Conservation (phyloP, 2,888 invertebrate species). For the Creontiades dilutus region DNA sequence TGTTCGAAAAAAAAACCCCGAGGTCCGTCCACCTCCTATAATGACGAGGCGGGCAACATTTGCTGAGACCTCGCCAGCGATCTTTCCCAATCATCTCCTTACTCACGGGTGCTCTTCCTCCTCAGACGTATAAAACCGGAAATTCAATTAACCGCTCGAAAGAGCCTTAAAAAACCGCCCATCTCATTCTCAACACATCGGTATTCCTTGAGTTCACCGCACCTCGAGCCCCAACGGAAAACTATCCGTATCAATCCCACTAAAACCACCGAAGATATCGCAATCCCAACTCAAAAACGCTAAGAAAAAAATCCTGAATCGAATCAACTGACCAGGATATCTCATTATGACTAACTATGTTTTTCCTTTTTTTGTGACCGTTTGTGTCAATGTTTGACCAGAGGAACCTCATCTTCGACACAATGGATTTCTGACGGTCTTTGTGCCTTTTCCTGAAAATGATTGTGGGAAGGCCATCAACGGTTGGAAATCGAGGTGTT, state of each 20-base stretch:
- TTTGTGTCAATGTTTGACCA: constrained; percentile 40
- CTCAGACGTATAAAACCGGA: constrained; percentile 7
- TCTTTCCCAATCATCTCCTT: constrained; percentile 36
- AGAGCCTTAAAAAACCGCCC: constrained; percentile 30
- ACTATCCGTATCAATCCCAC: neutral
- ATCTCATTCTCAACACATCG: constrained; percentile 20
- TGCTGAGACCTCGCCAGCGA: constrained; percentile 12
- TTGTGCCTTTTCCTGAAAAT: neutral
- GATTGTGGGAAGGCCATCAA: constrained; percentile 30
- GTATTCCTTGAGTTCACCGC: constrained; percentile 18
- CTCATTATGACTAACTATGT: neutral
- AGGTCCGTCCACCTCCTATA: neutral
- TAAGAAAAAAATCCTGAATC: neutral
- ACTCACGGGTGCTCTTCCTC: neutral
- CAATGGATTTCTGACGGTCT: neutral
- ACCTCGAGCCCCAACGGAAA: neutral
- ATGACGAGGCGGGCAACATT: neutral
- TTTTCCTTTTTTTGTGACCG: neutral
- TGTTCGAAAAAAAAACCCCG: constrained; percentile 29
- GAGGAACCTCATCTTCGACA: neutral
- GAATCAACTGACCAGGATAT: constrained; percentile 1
- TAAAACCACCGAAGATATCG: neutral
- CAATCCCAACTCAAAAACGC: neutral
- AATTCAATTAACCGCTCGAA: constrained; percentile 42
- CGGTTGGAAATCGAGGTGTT: constrained; percentile 37